Evolutionary conservation across 2,888 invertebrate species (phyloP), one percentile per base, ranked within the genome.

Genomic region (Hydriomena furcata): DNA sequence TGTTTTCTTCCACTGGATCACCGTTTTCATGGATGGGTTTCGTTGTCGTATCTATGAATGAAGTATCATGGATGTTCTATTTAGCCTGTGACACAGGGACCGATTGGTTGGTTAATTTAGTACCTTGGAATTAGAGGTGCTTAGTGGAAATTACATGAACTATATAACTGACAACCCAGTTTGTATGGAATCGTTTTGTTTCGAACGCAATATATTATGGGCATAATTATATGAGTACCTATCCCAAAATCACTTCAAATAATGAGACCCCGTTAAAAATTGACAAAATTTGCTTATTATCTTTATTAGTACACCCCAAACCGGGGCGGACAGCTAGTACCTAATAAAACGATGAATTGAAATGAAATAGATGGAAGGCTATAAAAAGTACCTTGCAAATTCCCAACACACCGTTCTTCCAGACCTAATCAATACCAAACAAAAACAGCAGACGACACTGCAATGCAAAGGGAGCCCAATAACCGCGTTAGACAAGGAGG

Each of bases 401-500:
- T 51, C 51, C 12, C 17, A 42, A 37, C 52, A 42, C 36, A 46
- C 43, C 47, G 23, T 41, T 36, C 23, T 45, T 41, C 35, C 45
- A 52, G 45, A 41, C 45, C 20, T 43, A 34, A 36, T 44, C 53
- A 41, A 53, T 45, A 45, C 48, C 41, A 45, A 45, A 48, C 48
- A 53, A 41, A 49, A 53, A 40, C 44, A 52, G 53, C 52, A 37
- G 52, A 44, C 31, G 50, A 56, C 47, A 46, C 38, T 47, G 52
- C 47, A 43, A 58, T 58, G 56, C 56, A 60, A 63, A 59, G 54
- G 55, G 54, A 35, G 38, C 52, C 58, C 66, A 59, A 65, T 62
- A 71, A 65, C 61, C 55, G 45, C 50, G 61, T 54, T 58, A 59
- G 60, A 40, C 55, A 50, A 52, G 55, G 52, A 64, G 65, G 65